Evolutionary conservation across 2,113 vertebrate genomes (phyloP), one percentile per base, ranked within the genome.

Genomic region (Callipepla squamata): DNA sequence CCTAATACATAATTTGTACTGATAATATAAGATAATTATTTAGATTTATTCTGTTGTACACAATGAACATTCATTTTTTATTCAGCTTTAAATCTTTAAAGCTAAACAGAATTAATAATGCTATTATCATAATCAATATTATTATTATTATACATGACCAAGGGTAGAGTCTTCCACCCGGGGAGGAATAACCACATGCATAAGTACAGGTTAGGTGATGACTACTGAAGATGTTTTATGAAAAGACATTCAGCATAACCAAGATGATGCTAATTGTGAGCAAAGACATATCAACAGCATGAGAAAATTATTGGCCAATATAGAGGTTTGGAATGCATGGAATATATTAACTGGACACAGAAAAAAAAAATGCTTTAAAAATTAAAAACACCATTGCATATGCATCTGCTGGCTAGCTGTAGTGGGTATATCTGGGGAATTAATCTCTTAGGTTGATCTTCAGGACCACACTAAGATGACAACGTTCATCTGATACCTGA

Each of bases 251-350:
- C 66, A 74, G 13, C 22, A 62, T 38, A 50, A 6, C 21, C 38
- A 80, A 63, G n/a, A 59, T 0, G 0, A 80, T 0, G 2, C 0
- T 34, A 63, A 83, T 42, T 94, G 32, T 70, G n/a, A 80, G 20
- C 14, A 63, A 30, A 81, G 23, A 87, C 80, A 72, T 83, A 67
- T 50, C 42, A 85, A 22, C 12, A 74, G 17, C 17, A 74, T 80
- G 72, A 91, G 36, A 77, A 93, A 87, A 85, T 70, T 14, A 40
- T 10, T 67, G 47, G 22, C 59, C 38, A 85, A 9, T 61, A 14
- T 69, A 87, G 23, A 58, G 4, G 19, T 44, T 85, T 83, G 62
- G 21, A 69, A 42, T 87, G 76, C 3, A 32, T 36, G 9, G 80
- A 69, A 6, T 51, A 13, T 15, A 77, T 61, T 62, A 85, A 67